Percentiles rank a stretch among this genome's conserved stretches.
Conservation (phyloP, 2,113 vertebrate species). For the Dryoscopus gambensis region DNA sequence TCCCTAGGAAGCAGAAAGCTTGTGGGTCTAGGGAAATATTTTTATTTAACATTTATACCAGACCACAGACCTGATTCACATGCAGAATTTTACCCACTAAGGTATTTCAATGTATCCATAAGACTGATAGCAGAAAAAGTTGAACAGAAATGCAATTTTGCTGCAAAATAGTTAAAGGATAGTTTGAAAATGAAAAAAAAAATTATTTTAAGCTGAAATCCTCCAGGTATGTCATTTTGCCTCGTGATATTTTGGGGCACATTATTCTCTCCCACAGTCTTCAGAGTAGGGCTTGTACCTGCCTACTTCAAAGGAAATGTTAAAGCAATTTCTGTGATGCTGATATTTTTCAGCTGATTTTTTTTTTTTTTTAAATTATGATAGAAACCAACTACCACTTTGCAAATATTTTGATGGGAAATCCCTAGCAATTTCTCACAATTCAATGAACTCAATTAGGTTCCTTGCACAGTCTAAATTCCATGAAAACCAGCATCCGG, state of each 20-base stretch:
- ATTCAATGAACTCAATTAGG: not conserved
- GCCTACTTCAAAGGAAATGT: not conserved
- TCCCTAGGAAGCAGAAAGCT: not conserved
- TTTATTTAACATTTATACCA: not conserved
- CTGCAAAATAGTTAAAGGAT: not conserved
- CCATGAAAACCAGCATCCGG: not conserved
- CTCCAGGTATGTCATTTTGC: not conserved
- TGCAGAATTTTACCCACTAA: not conserved
- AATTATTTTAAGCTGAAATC: not conserved
- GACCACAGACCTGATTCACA: not conserved
- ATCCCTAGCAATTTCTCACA: not conserved
- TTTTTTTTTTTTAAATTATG: not conserved
- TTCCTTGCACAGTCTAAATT: not conserved
- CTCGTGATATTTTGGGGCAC: not conserved
- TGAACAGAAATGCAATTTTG: not conserved
- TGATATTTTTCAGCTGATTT: not conserved
- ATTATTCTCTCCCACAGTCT: not conserved
- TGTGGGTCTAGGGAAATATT: not conserved
- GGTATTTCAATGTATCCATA: not conserved
- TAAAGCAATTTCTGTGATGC: not conserved
- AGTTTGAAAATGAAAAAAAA: not conserved
- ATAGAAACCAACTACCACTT: not conserved
- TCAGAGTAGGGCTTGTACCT: not conserved
- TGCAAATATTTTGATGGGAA: constrained; percentile 21
- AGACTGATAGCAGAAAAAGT: not conserved